Conservation (phyloP, 2,888 invertebrate genomes). For the Volucella inflata region DNA sequence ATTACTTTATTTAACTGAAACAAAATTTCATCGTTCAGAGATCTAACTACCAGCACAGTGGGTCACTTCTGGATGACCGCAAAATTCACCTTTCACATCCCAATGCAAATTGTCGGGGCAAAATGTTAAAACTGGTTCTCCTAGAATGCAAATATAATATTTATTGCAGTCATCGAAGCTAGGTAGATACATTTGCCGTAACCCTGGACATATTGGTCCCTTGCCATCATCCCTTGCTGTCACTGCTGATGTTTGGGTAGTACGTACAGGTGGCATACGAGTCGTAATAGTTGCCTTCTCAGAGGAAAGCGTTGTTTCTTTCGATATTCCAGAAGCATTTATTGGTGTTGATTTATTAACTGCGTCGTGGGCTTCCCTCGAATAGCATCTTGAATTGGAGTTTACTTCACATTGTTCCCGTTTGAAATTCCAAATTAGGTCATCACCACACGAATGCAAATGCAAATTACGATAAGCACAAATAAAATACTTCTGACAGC, state of each 20-base stretch:
- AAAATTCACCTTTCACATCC: slow-evolving; percentile 79
- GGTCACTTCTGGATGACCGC: slow-evolving; percentile 73
- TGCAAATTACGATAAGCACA: slow-evolving; percentile 81
- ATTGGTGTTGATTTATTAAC: neutral
- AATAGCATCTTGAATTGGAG: slow-evolving; percentile 77
- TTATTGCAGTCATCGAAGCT: slow-evolving; percentile 80
- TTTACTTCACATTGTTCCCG: slow-evolving; percentile 79
- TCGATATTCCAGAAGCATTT: slow-evolving; percentile 1
- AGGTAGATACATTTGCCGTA: slow-evolving; percentile 79
- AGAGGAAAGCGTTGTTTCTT: neutral
- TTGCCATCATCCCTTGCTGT: slow-evolving; percentile 6
- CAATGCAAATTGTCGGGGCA: slow-evolving; percentile 81
- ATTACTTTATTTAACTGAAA: slow-evolving; percentile 17
- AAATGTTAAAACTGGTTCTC: slow-evolving; percentile 80
- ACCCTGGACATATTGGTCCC: slow-evolving; percentile 77
- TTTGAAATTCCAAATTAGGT: slow-evolving; percentile 80
- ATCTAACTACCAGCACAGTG: slow-evolving; percentile 33
- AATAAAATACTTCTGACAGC: slow-evolving; percentile 80
- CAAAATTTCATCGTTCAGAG: neutral
- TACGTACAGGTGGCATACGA: slow-evolving; percentile 32
- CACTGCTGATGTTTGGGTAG: slow-evolving; percentile 13
- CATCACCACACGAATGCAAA: slow-evolving; percentile 80
- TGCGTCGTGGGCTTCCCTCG: slow-evolving; percentile 25
- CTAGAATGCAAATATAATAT: slow-evolving; percentile 82
- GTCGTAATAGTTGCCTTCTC: slow-evolving; percentile 20